Conservation (phyloP, 2,797 vertebrate genomes). For the Onychomys arenicola region DNA sequence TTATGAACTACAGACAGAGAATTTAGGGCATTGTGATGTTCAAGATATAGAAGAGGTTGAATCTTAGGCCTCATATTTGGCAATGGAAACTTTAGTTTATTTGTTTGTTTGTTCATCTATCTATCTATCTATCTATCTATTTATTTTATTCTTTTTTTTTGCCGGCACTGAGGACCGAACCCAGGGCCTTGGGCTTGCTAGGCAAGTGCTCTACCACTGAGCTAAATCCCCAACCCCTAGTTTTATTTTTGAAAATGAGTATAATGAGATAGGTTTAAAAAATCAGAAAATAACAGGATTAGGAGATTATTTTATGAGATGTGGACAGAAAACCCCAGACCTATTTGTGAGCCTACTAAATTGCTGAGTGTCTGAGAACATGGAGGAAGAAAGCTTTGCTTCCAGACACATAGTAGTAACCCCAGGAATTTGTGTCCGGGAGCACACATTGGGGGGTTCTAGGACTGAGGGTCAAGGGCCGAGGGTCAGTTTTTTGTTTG, state of each 20-base stretch:
- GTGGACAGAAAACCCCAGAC: background rate
- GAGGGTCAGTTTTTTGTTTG: background rate
- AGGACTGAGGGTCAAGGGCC: background rate
- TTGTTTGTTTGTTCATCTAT: too few relatives aligned
- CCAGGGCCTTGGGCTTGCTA: too few relatives aligned
- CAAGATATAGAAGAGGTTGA: background rate
- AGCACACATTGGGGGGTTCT: background rate
- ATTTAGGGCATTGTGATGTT: background rate
- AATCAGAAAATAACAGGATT: background rate
- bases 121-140: too few relatives aligned
- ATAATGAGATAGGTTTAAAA: background rate
- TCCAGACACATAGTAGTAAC: background rate
- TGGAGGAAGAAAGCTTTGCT: background rate
- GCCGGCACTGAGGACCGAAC: too few relatives aligned
- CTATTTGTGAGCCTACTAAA: background rate
- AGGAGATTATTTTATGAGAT: background rate
- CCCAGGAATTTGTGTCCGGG: background rate
- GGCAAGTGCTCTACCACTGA: too few relatives aligned
- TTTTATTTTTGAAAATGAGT: slow-evolving; percentile 54
- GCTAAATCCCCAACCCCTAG: too few relatives aligned
- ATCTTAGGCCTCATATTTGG: slow-evolving; percentile 30
- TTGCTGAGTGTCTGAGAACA: background rate
- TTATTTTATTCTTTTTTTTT: too few relatives aligned
- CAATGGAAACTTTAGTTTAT: slow-evolving; percentile 46
- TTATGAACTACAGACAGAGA: background rate